A percentile compares a stretch with the other conserved stretches of the same genome.
phyloP scores from a whole-genome alignment of 2,797 vertebrate genomes.

The Podarcis siculus region DNA sequence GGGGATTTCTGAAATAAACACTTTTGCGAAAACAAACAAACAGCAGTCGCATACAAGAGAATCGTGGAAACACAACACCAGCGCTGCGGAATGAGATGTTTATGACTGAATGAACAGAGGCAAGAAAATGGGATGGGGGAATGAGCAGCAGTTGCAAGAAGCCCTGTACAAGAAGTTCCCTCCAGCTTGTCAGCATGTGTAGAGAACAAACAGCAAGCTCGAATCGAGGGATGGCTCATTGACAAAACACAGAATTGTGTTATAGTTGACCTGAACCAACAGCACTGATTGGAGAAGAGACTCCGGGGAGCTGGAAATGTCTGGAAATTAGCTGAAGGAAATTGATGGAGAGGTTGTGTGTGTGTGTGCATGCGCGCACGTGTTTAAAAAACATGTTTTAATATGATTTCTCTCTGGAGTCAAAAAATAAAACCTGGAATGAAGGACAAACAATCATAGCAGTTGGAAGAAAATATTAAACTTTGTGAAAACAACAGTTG shows the following conservation, averaged over 20 bases:
- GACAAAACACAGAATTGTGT: slow-evolving; percentile 59
- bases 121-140: slow-evolving; percentile 40
- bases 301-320: slow-evolving; percentile 43
- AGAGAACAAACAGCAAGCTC: slow-evolving; percentile 65
- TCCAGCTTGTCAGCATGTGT: slow-evolving; percentile 43
- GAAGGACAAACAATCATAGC: slow-evolving; percentile 1
- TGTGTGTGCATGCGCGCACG: background rate
- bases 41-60: background rate
- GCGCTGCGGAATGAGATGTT: background rate
- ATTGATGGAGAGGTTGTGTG: slow-evolving; percentile 36
- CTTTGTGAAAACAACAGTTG: slow-evolving; percentile 11
- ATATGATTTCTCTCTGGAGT: slow-evolving; percentile 38
- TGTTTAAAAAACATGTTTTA: slow-evolving; percentile 34
- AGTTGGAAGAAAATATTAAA: background rate
- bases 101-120: slow-evolving; percentile 35
- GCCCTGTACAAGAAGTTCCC: slow-evolving; percentile 54
- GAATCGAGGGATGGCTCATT: slow-evolving; percentile 59
- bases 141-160: slow-evolving; percentile 39
- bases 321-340: slow-evolving; percentile 55
- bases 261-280: slow-evolving; percentile 66
- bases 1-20: slow-evolving; percentile 35
- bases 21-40: background rate
- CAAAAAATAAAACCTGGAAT: slow-evolving; percentile 12
- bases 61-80: background rate
- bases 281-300: slow-evolving; percentile 48